Evolutionary conservation across 2,888 invertebrate species (phyloP), one percentile per base, ranked within the genome.

Genomic region (Heteromyza rotundicornis): DNA sequence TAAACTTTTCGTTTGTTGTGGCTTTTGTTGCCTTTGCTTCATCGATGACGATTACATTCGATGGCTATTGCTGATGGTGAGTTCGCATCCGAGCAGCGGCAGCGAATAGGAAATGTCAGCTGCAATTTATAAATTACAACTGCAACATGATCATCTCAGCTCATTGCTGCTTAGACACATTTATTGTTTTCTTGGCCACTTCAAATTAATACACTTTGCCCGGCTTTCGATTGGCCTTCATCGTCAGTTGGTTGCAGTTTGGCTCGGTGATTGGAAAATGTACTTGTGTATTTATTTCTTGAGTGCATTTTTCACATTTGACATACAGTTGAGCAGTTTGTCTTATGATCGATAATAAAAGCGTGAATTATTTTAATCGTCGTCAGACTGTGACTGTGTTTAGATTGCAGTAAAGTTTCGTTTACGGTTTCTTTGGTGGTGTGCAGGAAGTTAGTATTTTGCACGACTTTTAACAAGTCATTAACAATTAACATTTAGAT

Each of bases 81-180:
- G 7, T 27, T 10, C 27, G 5, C 27, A 27, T 27, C 27, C 7
- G 5, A 5, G 27, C 10, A 27, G 5, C 27, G 27, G 27, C 27
- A 23, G 64, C 71, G 70, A 75, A 71, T 72, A 80, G 79, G 78
- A 79, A 79, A 80, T 78, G 80, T 80, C 79, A 79, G 77, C 73
- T 73, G 76, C 73, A 76, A 75, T 77, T 76, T 79, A 75, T 73
- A 76, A 76, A 74, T 76, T 74, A 64, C 65, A 64, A 70, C 80
- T 64, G 71, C 73, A 76, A 76, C 66, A 55, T 20, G 47, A 17
- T 47, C 19, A 47, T 47, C 47, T 47, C 16, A 40, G 8, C 10
- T 27, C 10, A 27, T 27, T 5, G 40, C 20, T 19, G 20, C 47
- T 47, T 19, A 20, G 47, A 17, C 47, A n/a, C n/a, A 47, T 47